These are phyloP conservation scores for Artemisiospiza belli DNA, from an alignment of 2,113 vertebrate species.

Conservation along the genomic window DNA sequence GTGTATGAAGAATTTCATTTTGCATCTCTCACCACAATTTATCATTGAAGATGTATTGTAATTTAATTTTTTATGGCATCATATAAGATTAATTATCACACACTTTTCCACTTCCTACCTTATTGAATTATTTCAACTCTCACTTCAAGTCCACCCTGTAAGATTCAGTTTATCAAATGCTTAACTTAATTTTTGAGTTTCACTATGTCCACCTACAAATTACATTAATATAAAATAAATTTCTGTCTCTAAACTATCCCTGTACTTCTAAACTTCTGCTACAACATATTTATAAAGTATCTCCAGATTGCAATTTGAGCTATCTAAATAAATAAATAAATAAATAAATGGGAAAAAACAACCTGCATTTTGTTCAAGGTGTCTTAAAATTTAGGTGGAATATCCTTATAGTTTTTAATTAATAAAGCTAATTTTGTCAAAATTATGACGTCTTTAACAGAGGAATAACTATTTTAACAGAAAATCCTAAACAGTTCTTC, in stretches of 20 bases:
- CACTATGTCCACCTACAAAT: not conserved
- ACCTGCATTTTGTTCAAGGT: not conserved
- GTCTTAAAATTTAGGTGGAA: not conserved
- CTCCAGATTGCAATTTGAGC: not conserved
- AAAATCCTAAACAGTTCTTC: not conserved
- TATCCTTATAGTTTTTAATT: not conserved
- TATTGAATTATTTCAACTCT: not conserved
- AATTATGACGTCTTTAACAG: not conserved
- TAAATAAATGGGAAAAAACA: fast-evolving
- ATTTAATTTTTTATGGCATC: not conserved
- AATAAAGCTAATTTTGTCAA: not conserved
- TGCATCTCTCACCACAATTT: not conserved
- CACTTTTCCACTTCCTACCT: not conserved
- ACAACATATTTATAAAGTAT: not conserved
- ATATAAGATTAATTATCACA: not conserved
- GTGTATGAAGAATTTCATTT: not conserved
- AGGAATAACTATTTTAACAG: not conserved
- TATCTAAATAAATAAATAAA: fast-evolving
- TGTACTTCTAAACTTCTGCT: not conserved
- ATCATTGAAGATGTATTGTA: not conserved
- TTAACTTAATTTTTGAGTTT: not conserved
- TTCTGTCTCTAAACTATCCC: not conserved
- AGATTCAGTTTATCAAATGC: not conserved
- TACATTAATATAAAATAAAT: not conserved
- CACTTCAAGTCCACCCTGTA: not conserved